Base-by-base conservation (phyloP, 2,113 vertebrate genomes). In the Ctenomys sociabilis region DNA sequence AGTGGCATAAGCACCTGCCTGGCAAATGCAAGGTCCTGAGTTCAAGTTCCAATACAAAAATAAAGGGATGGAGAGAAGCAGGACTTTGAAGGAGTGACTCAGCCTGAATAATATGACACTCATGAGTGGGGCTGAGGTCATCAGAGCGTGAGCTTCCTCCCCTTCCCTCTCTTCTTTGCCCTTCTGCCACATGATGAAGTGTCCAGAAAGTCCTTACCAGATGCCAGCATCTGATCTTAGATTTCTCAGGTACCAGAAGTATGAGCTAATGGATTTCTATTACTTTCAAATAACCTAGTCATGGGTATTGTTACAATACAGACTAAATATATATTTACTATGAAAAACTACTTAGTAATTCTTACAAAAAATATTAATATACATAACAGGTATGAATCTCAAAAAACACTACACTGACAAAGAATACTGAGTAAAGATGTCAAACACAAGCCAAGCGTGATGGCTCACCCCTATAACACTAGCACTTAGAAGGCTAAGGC, bases 261-360 rank as follows among this genome's bases (percentile, higher is more conserved):
- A 61, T 61, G 17, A 88, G 77, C 77, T 80, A 80, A 80, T 52
- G 22, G 35, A 52, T 52, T 80, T 30, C 75, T 54, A 21, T 80
- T 80, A 32, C 21, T 80, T 80, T 54, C 52, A 80, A 52, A 52
- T 80, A 21, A 80, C 45, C 77, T 80, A 52, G 45, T 80, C 77
- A 73, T 10, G 21, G 52, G 52, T 88, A 75, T 75, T 88, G 70
- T 75, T 59, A 88, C 0, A 88, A 52, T 54, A 59, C 28, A 21
- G 54, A 89, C 40, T 77, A 89, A 89, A 89, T 28, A 93, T 52
- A 72, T 2, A 19, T 57, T 89, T 83, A 90, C 30, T 68, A 78
- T 40, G 30, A 32, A 94, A 90, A 90, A 78, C 28, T 85, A 68
- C 57, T 68, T 77, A 77, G n/a, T 6, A 94, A 78, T 68, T 66